phyloP scores from a whole-genome alignment of 2,113 vertebrate species.

The Callocephalon fimbriatum region DNA sequence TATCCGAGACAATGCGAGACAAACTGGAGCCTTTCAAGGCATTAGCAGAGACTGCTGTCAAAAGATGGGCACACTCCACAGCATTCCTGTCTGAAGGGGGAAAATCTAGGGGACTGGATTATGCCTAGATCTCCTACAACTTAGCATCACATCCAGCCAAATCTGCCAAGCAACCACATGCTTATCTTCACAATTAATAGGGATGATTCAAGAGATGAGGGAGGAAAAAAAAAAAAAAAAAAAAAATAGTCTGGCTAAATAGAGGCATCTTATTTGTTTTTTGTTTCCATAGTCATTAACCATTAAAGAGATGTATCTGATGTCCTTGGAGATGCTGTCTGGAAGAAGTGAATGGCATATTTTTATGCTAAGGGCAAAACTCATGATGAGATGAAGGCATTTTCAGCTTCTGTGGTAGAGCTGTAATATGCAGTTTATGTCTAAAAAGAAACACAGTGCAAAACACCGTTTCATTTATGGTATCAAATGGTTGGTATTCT shows the following conservation, averaged over 20 bases:
- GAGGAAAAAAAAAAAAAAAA: neutral
- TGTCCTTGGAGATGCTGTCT: neutral
- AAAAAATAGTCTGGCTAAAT: neutral
- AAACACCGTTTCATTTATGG: neutral
- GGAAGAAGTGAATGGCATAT: neutral
- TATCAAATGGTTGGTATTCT: neutral
- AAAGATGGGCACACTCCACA: neutral
- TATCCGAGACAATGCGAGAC: neutral
- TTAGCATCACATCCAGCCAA: neutral
- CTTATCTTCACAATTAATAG: neutral
- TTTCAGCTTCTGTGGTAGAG: neutral
- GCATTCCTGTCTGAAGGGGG: neutral
- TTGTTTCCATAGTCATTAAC: neutral
- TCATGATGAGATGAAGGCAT: neutral
- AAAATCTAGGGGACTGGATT: neutral
- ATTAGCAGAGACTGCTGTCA: neutral
- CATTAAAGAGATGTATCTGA: neutral
- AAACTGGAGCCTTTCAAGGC: neutral
- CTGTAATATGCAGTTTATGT: neutral
- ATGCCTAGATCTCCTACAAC: neutral
- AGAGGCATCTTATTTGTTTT: neutral
- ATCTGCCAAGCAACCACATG: neutral
- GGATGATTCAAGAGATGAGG: neutral
- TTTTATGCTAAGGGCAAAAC: neutral
- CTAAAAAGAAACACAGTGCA: neutral